Evolutionary conservation across 2,888 invertebrate species (phyloP), one percentile per base, ranked within the genome.

Genomic region (Chloromyia formosa): DNA sequence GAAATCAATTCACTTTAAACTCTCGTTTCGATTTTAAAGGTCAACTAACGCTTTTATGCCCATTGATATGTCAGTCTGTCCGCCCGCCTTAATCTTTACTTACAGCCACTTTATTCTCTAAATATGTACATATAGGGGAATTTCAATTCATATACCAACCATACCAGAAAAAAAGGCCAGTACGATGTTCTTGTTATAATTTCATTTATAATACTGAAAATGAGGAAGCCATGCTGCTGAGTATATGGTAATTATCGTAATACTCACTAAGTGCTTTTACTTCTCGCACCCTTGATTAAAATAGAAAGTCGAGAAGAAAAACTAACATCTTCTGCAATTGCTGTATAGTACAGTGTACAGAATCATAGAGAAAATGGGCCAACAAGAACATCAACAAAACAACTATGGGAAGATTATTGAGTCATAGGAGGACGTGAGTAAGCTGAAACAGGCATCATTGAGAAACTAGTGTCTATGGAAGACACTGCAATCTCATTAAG

Each of bases 221-320:
- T 61, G 27, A 61, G 35, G 3, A 35, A 10, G 3, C 12, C 14
- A n/a, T 12, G 7, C 54, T n/a, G 54, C 14, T 14, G 27, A 61
- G 35, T 10, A 2, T 12, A 14, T 9, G 27, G 61, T 64, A 64
- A 16, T 64, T 64, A 64, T 45, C 45, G 64, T 40, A 42, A 64
- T 64, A 64, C 40, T 16, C 64, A 20, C 64, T 64, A 64, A 64
- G 64, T 42, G 64, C 64, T 64, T 64, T 64, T 20, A 64, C 64
- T 64, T 64, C 42, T n/a, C 42, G 45, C 42, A 12, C n/a, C 18
- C 40, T 64, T 45, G 20, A 64, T 42, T 64, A 40, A 45, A 64
- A 18, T 18, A n/a, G n/a, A n/a, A n/a, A n/a, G n/a, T n/a, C n/a
- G n/a, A n/a, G n/a, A n/a, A n/a, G n/a, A n/a, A n/a, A n/a, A n/a